phyloP scores from a whole-genome alignment of 2,113 vertebrate species.

The Ochotona princeps region DNA sequence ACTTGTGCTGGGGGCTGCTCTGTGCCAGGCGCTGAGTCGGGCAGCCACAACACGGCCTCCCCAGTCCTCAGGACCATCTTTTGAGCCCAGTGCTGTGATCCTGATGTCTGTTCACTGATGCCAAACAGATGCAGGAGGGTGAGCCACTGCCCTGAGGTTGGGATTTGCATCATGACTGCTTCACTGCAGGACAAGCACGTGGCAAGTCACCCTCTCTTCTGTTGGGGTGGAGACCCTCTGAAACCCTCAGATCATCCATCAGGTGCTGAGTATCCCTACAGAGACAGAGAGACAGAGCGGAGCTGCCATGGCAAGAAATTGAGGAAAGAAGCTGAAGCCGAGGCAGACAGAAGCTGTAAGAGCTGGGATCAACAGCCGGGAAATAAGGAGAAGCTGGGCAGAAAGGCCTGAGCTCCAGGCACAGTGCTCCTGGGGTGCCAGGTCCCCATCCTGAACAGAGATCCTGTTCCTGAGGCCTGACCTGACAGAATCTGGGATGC shows the following conservation, averaged over 20 bases:
- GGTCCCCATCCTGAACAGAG: rapidly evolving
- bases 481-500: not conserved
- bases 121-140: not conserved
- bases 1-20: too few species aligned
- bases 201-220: rapidly evolving
- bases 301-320: not conserved
- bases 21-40: too few species aligned
- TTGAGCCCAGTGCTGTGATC: not conserved
- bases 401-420: not conserved
- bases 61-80: not conserved
- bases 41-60: rapidly evolving
- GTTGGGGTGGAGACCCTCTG: not conserved
- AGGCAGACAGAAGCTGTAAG: not conserved
- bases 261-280: too few species aligned
- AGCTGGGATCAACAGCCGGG: not conserved
- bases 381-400: not conserved
- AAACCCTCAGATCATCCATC: not conserved
- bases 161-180: not conserved
- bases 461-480: rapidly evolving
- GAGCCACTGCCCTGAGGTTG: not conserved
- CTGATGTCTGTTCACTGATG: not conserved
- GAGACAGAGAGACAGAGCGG: not conserved
- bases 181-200: not conserved
- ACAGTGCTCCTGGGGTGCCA: rapidly evolving
- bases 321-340: not conserved